Evolutionary conservation across 2,888 invertebrate genomes (phyloP).

Genomic region (Hypena proboscidalis): DNA sequence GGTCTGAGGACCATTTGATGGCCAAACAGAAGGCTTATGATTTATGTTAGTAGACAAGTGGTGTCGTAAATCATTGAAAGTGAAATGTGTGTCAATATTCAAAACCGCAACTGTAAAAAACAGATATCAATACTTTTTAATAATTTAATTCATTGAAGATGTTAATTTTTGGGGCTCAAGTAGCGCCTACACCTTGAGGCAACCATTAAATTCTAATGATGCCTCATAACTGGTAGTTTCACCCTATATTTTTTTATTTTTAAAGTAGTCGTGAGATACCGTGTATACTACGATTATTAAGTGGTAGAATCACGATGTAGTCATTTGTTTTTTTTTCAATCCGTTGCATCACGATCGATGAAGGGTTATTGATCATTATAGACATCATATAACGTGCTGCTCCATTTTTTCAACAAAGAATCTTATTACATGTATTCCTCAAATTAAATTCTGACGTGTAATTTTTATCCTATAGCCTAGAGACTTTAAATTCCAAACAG

Average conservation of each 20-base stretch:
- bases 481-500: conserved; percentile 40
- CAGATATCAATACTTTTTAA: not conserved
- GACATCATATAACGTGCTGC: conserved; percentile 69
- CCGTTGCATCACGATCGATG: conserved; percentile 69
- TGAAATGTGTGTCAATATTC: not conserved
- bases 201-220: conserved; percentile 12
- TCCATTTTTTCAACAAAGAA: conserved; percentile 60
- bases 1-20: conserved; percentile 26
- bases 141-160: not conserved
- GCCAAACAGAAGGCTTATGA: conserved; percentile 11
- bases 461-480: conserved; percentile 47
- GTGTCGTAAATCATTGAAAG: conserved; percentile 4
- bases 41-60: conserved; percentile 7
- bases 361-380: conserved; percentile 80
- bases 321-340: conserved; percentile 65
- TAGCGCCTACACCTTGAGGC: not conserved
- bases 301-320: conserved; percentile 79
- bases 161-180: not conserved
- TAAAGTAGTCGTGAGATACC: conserved; percentile 83
- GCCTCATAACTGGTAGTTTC: conserved; percentile 34
- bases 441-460: conserved; percentile 55
- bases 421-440: conserved; percentile 62
- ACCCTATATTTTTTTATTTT: conserved; percentile 64
- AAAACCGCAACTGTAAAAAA: not conserved
- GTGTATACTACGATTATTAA: conserved; percentile 78